Conservation (phyloP, 2,797 vertebrate species). For the Sus cebifrons region DNA sequence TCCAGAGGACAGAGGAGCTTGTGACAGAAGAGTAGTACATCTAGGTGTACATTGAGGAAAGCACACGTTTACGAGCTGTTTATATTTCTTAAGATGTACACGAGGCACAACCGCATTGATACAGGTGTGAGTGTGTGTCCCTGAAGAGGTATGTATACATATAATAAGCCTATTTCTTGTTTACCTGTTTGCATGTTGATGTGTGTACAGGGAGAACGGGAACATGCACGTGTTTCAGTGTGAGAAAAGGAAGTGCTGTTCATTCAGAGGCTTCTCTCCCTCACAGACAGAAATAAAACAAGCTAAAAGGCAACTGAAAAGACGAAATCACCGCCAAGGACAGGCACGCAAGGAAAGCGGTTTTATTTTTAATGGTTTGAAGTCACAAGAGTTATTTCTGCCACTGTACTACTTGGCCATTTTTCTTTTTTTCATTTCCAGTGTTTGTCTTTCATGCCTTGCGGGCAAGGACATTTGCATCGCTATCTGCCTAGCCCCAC, state of each 20-base stretch:
- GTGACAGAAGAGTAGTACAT: background rate
- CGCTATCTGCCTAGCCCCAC: background rate
- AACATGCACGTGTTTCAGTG: background rate
- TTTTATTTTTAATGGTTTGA: slow-evolving; percentile 78
- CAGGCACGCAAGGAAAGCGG: slow-evolving; percentile 45
- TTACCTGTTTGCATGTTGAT: background rate
- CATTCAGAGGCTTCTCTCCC: slow-evolving; percentile 45
- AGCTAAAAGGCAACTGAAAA: slow-evolving; percentile 73
- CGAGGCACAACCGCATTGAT: background rate
- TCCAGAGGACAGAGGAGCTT: background rate
- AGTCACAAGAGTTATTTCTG: slow-evolving; percentile 81
- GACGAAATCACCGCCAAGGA: slow-evolving; percentile 76
- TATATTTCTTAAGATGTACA: slow-evolving; percentile 3
- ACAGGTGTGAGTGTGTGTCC: background rate
- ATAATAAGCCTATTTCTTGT: background rate
- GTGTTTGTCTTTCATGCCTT: slow-evolving; percentile 76
- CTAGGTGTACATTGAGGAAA: background rate
- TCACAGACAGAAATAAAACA: slow-evolving; percentile 71
- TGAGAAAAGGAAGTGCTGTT: background rate
- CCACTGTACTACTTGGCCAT: slow-evolving; percentile 63
- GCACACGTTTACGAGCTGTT: background rate
- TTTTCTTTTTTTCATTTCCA: slow-evolving; percentile 62
- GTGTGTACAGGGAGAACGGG: background rate
- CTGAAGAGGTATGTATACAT: background rate
- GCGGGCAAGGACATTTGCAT: slow-evolving; percentile 73